Conservation (phyloP, 2,113 vertebrate genomes). For the Epinephelus cyanopodus region DNA sequence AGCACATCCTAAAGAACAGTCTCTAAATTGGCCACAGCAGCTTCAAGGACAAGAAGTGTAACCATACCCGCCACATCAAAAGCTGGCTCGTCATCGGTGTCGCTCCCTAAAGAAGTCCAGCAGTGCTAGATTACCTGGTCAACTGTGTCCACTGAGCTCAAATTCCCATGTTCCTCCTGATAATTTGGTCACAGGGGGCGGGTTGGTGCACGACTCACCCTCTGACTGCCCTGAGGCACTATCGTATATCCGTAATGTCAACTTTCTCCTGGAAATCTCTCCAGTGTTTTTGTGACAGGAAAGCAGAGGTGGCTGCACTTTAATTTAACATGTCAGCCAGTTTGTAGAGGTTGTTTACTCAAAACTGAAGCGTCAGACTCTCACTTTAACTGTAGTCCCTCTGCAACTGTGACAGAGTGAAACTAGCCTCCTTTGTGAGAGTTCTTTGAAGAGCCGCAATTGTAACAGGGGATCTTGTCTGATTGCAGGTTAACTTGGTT, state of each 20-base stretch:
- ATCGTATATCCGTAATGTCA: slow-evolving; percentile 43
- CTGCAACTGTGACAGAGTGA: slow-evolving; percentile 18
- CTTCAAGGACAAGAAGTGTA: slow-evolving; percentile 37
- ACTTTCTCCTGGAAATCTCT: slow-evolving; percentile 52
- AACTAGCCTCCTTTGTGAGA: slow-evolving; percentile 3
- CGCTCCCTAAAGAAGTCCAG: slow-evolving; percentile 2
- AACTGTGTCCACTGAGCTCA: slow-evolving; percentile 31
- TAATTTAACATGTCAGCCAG: slow-evolving; percentile 54
- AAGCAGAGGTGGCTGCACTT: slow-evolving; percentile 40
- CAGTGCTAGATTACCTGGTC: slow-evolving; percentile 31
- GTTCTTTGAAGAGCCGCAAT: not conserved
- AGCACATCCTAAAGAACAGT: not conserved
- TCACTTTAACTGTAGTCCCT: slow-evolving; percentile 20
- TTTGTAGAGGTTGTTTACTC: slow-evolving; percentile 53
- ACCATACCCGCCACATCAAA: slow-evolving; percentile 44
- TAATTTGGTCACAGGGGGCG: slow-evolving; percentile 26
- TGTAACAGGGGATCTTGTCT: slow-evolving; percentile 14
- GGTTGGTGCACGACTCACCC: slow-evolving; percentile 47
- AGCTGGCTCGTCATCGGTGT: slow-evolving; percentile 27
- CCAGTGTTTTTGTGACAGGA: slow-evolving; percentile 33
- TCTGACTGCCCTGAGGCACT: slow-evolving; percentile 43
- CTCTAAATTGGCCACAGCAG: slow-evolving; percentile 17
- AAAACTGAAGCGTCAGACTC: slow-evolving; percentile 28
- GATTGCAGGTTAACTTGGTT: slow-evolving; percentile 42
- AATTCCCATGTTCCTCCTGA: slow-evolving; percentile 37